A percentile compares a stretch with the other conserved stretches of the same genome.
These are phyloP conservation scores for Pseudomugil gertrudae DNA, from an alignment of 2,797 vertebrate genomes.

Conservation along the genomic window DNA sequence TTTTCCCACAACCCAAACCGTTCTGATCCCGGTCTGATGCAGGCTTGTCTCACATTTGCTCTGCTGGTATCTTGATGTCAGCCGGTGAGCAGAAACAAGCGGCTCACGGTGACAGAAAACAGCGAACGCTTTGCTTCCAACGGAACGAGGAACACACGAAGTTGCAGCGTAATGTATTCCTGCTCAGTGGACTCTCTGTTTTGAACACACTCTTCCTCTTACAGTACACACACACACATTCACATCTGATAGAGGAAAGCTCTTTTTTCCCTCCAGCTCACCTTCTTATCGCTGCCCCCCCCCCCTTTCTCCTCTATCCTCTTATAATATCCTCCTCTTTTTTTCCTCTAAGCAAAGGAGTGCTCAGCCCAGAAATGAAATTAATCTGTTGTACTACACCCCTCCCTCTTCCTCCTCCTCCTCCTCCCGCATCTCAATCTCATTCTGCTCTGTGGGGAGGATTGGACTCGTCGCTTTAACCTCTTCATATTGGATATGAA, in stretches of 20 bases:
- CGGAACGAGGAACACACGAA: no score
- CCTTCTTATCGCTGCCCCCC: conserved; percentile 57
- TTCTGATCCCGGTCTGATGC: no score
- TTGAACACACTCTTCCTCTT: conserved; percentile 61
- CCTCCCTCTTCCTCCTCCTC: conserved; percentile 37
- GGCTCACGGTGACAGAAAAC: no score
- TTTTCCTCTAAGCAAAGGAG: conserved; percentile 62
- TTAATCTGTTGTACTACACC: conserved; percentile 80
- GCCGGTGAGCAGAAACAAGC: no score
- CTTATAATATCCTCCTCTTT: conserved; percentile 70
- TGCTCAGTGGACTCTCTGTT: conserved; percentile 43
- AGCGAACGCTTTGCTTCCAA: no score
- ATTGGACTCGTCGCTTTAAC: conserved; percentile 77
- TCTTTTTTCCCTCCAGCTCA: conserved; percentile 29
- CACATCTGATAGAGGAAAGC: conserved; percentile 70
- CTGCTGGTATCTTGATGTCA: no score
- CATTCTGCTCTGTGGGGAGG: conserved; percentile 72
- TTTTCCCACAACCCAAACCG: no score
- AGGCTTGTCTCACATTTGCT: no score
- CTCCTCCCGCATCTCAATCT: conserved; percentile 62
- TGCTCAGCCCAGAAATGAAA: conserved; percentile 78
- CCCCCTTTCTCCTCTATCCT: conserved; percentile 57
- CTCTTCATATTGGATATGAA: conserved; percentile 80
- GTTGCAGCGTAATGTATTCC: conserved; percentile 10
- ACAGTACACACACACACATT: conserved; percentile 72